Evolutionary conservation across 2,113 vertebrate genomes (phyloP), one percentile per base, ranked within the genome.

Genomic region (Ageneiosus marmoratus): DNA sequence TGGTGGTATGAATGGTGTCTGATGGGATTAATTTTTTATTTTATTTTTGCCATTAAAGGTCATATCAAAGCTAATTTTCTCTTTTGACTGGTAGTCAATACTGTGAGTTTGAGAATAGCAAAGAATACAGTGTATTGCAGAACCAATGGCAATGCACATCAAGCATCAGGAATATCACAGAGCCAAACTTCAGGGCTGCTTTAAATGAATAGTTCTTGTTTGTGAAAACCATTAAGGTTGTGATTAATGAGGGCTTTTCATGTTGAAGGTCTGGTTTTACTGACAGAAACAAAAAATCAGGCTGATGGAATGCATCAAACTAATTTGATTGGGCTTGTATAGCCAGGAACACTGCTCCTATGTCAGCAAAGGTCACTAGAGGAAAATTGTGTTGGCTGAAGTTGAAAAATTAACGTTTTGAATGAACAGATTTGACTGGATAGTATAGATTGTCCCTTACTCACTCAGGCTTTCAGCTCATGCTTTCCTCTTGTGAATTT

Each of bases 21-120:
- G 50, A 78, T 7, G n/a, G 60, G 50, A 78, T 70, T 78, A 58
- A 20, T 48, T 58, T 83, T 70, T 70, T 83, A 20, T 48, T 58
- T 83, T 70, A 60, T 83, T 62, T 70, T 62, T 70, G 82, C 69
- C 75, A 70, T 5, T 16, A 48, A 83, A 83, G 75, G 63, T 20
- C 78, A 80, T 60, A 56, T 72, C 56, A 81, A 48, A 84, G 56
- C 79, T 70, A 73, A 55, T 81, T 81, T 81, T 84, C 69, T 22
- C 37, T 37, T 62, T 77, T 50, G 55, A 86, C 63, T 63, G 37
- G n/a, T 84, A 55, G 77, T 84, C 82, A 79, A 79, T 84, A 79
- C 63, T 72, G 53, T 27, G 53, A 18, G 37, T 41, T 16, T 78
- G 48, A 83, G 58, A 82, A 70, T 69, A 62, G 76, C 41, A 70